Conservation (phyloP, 2,113 vertebrate genomes). For the Polypterus senegalus region DNA sequence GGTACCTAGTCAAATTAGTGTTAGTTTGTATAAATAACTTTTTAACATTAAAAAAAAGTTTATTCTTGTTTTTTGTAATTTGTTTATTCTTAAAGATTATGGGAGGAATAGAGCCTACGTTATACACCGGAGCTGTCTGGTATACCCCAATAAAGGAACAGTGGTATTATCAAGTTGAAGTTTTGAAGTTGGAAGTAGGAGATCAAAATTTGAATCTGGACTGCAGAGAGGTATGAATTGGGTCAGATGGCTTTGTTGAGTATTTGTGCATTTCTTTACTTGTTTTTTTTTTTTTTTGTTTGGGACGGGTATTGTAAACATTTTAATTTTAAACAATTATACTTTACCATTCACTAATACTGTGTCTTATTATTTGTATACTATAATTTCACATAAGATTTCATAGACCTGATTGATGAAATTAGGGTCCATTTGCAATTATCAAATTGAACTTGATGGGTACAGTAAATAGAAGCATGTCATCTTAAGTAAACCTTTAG, state of each 20-base stretch:
- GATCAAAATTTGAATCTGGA: conserved; percentile 76
- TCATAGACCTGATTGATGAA: no score
- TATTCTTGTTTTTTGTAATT: background rate
- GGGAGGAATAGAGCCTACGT: conserved; percentile 73
- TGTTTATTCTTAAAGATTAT: conserved; percentile 55
- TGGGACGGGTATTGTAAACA: no score
- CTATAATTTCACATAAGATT: no score
- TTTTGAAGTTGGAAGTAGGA: conserved; percentile 84
- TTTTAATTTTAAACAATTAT: no score
- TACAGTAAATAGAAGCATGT: no score
- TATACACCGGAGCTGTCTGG: conserved; percentile 79
- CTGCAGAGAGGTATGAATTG: conserved; percentile 73
- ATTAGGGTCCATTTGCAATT: no score
- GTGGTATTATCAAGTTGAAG: conserved; percentile 96
- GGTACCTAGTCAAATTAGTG: background rate
- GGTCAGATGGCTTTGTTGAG: background rate
- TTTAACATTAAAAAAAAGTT: background rate
- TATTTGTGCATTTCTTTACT: no score
- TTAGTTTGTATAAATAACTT: background rate
- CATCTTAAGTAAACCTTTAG: no score
- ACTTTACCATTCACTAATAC: no score
- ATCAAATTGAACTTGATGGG: no score
- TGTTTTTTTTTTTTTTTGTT: no score
- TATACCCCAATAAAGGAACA: conserved; percentile 83
- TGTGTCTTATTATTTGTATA: no score